Conservation (phyloP, 64 coral and sea anemone genomes). For the Trachythela sp. region DNA sequence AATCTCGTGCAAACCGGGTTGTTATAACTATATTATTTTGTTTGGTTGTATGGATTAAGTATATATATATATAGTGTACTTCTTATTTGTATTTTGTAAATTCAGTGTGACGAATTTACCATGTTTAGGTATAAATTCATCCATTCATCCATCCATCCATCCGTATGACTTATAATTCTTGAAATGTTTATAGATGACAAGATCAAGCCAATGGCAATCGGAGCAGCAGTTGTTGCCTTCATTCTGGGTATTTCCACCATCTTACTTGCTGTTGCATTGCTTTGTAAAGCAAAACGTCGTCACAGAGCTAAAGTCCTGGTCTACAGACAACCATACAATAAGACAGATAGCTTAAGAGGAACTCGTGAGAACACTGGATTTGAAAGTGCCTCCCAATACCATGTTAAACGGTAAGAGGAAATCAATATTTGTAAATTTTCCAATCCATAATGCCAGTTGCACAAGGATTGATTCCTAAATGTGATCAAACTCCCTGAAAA, state of each 20-base stretch:
- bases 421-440: background rate
- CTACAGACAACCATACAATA: background rate
- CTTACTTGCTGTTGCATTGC: background rate
- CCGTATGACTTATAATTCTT: too few species aligned
- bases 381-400: background rate
- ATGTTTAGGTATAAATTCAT: too few species aligned
- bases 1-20: too few species aligned
- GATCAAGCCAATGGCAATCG: constrained; percentile 13
- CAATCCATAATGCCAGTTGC: background rate
- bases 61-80: too few species aligned
- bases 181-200: constrained; percentile 11
- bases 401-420: background rate
- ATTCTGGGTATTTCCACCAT: background rate
- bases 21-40: too few species aligned
- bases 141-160: too few species aligned
- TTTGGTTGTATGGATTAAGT: too few species aligned
- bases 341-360: background rate
- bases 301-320: constrained; percentile 9
- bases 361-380: background rate
- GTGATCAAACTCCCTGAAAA: too few species aligned
- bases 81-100: too few species aligned
- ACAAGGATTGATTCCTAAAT: too few species aligned
- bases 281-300: constrained; percentile 21
- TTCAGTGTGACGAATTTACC: too few species aligned
- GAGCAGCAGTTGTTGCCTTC: background rate